phyloP scores from a whole-genome alignment of 1,140 invertebrate genomes.

The Drosophila paulistorum region DNA sequence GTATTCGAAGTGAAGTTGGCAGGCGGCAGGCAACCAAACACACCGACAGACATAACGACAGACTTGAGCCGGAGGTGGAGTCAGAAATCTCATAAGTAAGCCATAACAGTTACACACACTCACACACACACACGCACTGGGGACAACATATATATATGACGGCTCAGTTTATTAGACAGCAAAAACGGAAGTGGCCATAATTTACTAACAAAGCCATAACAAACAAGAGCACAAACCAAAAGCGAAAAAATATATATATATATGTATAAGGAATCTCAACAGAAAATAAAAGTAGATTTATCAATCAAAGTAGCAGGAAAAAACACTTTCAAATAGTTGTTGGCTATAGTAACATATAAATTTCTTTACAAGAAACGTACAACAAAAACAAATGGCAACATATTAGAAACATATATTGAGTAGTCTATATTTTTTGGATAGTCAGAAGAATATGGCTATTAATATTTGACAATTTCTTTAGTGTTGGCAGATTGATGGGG shows the following conservation, averaged over 20 bases:
- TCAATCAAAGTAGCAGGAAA: slow-evolving; percentile 68
- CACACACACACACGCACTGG: slow-evolving; percentile 33
- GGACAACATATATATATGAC: slow-evolving; percentile 39
- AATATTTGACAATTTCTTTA: slow-evolving; percentile 76
- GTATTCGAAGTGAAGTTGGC: slow-evolving; percentile 73
- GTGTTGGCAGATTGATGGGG: slow-evolving; percentile 69
- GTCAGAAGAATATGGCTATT: slow-evolving; percentile 50
- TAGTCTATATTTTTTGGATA: slow-evolving; percentile 27
- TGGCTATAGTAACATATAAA: slow-evolving; percentile 45
- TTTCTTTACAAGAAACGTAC: slow-evolving; percentile 40
- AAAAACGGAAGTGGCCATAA: slow-evolving; percentile 79
- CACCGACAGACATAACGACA: slow-evolving; percentile 4
- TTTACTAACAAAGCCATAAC: slow-evolving; percentile 78
- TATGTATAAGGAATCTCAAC: not conserved
- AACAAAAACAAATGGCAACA: slow-evolving; percentile 11
- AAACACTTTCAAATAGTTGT: slow-evolving; percentile 77
- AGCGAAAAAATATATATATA: not conserved
- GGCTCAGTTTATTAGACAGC: slow-evolving; percentile 77
- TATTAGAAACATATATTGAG: slow-evolving; percentile 22
- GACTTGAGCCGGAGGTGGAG: not conserved
- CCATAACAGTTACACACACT: slow-evolving; percentile 56
- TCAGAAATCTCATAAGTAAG: slow-evolving; percentile 68
- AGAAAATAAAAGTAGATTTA: slow-evolving; percentile 64
- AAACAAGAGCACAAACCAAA: slow-evolving; percentile 41
- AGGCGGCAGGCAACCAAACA: slow-evolving; percentile 30